These are phyloP conservation scores for Drosophila histrio DNA, from an alignment of 2,888 invertebrate genomes.

Conservation along the genomic window DNA sequence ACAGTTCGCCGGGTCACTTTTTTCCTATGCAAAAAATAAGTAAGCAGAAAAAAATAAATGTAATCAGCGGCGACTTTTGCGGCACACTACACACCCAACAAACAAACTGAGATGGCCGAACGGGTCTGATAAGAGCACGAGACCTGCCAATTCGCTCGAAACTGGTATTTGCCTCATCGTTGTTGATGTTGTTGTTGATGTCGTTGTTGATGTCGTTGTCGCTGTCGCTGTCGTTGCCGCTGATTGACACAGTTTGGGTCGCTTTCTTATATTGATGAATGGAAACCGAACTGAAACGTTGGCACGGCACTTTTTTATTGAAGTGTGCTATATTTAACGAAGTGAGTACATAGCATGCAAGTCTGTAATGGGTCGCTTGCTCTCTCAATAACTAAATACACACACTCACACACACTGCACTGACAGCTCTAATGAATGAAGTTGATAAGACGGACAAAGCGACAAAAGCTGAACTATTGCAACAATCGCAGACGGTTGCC, in stretches of 20 bases:
- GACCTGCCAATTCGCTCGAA: constrained; percentile 77
- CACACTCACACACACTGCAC: constrained; percentile 14
- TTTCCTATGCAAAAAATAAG: constrained; percentile 72
- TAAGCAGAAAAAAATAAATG: constrained; percentile 42
- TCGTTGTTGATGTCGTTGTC: not conserved
- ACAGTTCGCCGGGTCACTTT: constrained; percentile 77
- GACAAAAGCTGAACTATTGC: constrained; percentile 40
- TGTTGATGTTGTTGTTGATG: constrained; percentile 7
- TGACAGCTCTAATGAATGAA: constrained; percentile 77
- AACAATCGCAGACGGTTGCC: constrained; percentile 40
- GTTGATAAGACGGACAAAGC: constrained; percentile 68
- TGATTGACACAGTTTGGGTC: constrained; percentile 62
- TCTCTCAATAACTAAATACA: constrained; percentile 47
- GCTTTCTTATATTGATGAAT: constrained; percentile 70
- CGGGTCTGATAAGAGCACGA: constrained; percentile 66
- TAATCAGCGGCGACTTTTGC: constrained; percentile 66
- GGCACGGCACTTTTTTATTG: constrained; percentile 64
- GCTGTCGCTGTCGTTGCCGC: constrained; percentile 21
- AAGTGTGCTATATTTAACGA: constrained; percentile 80
- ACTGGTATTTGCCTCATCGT: constrained; percentile 48
- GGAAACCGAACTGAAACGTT: constrained; percentile 64
- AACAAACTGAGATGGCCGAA: constrained; percentile 66
- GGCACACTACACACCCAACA: constrained; percentile 60
- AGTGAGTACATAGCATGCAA: constrained; percentile 66
- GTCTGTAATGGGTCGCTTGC: constrained; percentile 56